A percentile compares a stretch with the other conserved stretches of the same genome.
phyloP scores from a whole-genome alignment of 2,113 vertebrate species.

The Turnix velox region DNA sequence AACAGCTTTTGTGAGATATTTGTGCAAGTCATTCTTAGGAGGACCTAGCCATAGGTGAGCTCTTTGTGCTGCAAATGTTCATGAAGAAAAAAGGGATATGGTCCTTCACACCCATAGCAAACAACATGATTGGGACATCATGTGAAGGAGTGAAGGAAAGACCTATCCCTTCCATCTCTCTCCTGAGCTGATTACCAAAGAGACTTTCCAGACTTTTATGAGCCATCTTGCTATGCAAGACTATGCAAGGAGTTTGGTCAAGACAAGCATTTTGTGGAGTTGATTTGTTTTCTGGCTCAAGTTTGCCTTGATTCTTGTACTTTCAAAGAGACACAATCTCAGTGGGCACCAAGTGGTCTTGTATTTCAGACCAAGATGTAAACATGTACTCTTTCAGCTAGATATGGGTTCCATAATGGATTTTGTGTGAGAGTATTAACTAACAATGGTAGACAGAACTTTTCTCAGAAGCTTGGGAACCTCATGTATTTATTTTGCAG shows the following conservation, averaged over 20 bases:
- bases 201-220: neutral
- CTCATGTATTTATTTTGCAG: neutral
- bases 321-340: neutral
- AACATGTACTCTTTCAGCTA: neutral
- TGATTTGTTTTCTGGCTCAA: neutral
- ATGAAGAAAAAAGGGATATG: neutral
- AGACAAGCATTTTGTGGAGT: neutral
- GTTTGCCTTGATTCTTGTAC: neutral
- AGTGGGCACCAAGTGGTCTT: neutral
- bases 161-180: neutral
- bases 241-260: neutral
- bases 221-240: neutral
- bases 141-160: neutral
- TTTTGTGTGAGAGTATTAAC: neutral
- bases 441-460: neutral
- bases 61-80: neutral
- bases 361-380: neutral
- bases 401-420: neutral
- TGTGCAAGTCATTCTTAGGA: neutral
- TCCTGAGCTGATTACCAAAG: neutral
- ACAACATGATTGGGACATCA: neutral
- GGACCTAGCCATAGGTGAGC: rapidly evolving
- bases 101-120: neutral
- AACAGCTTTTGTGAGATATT: neutral
- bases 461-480: neutral